Evolutionary conservation across 2,113 vertebrate genomes (phyloP), one percentile per base, ranked within the genome.

Genomic region (Baryphthengus martii): DNA sequence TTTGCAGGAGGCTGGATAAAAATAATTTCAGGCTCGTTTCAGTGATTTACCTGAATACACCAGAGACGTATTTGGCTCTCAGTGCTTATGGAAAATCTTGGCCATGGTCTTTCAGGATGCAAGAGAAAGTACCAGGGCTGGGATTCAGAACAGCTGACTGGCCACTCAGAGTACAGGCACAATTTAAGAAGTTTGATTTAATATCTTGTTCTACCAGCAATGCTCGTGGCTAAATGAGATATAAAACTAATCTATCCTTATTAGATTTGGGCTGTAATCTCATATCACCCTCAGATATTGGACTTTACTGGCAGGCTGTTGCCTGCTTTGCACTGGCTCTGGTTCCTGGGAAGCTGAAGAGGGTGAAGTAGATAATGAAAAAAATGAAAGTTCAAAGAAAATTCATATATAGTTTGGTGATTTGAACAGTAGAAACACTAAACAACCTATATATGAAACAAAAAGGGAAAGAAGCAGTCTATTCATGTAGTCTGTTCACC

Each of bases 211-310:
- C 82, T 95, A 87, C 68, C 62, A 82, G 74, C 72, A 96, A 93
- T 49, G 82, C 87, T 95, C 3, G 2, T 95, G 93, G 96, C 95
- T 96, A 96, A 97, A 96, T 25, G 75, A 79, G 93, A 97, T 95
- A 96, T 88, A 97, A 97, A 97, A 85, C 82, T 83, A 96, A 97
- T 97, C 94, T 92, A 92, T 96, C 93, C 88, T 95, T 97, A 97
- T 97, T 97, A 94, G 92, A 95, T 97, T 97, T 93, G 73, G 50
- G 24, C 85, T 89, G 86, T 91, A 97, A 81, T 96, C 86, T 97
- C 92, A 89, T 96, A 97, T 88, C 65, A 78, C 63, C 59, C 85
- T 94, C 88, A 96, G 68, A 95, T 97, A 97, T 96, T 97, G 95
- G 80, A 96, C 96, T 97, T 97, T 61, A 33, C 83, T 91, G 58